Evolutionary conservation across 2,888 invertebrate species (phyloP).

Genomic region (Syritta pipiens): DNA sequence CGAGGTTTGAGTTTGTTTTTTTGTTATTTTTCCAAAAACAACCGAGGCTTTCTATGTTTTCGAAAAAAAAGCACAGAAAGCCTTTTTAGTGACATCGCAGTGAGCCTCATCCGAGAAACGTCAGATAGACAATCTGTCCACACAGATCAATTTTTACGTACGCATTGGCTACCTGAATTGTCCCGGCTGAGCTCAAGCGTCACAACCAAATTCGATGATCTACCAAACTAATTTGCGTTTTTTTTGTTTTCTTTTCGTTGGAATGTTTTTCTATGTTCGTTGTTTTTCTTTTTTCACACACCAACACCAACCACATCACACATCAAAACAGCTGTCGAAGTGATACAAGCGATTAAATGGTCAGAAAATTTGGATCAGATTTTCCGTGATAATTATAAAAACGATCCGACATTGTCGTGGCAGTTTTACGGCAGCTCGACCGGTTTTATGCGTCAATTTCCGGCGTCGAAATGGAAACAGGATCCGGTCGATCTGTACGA

Average conservation of each 20-base stretch:
- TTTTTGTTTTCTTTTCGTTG: slow-evolving; percentile 45
- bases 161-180: slow-evolving; percentile 70
- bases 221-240: slow-evolving; percentile 59
- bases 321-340: slow-evolving; percentile 86
- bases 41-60: too few species aligned
- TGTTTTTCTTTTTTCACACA: slow-evolving; percentile 70
- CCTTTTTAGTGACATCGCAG: background rate
- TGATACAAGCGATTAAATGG: slow-evolving; percentile 97
- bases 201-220: slow-evolving; percentile 7
- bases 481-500: slow-evolving; percentile 96
- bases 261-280: too few species aligned
- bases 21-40: background rate
- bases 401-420: slow-evolving; percentile 94
- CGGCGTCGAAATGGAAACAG: slow-evolving; percentile 90
- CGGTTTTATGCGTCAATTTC: slow-evolving; percentile 98
- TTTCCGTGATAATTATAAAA: slow-evolving; percentile 91
- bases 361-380: slow-evolving; percentile 94
- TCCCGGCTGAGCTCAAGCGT: slow-evolving; percentile 55
- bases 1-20: slow-evolving; percentile 82
- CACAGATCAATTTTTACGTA: slow-evolving; percentile 42
- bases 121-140: slow-evolving; percentile 70
- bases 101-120: slow-evolving; percentile 62
- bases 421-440: slow-evolving; percentile 99
- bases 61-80: slow-evolving; percentile 1
- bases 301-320: too few species aligned